Evolutionary conservation across 1,140 invertebrate genomes (phyloP), one percentile per base, ranked within the genome.

Genomic region (Periplaneta americana): DNA sequence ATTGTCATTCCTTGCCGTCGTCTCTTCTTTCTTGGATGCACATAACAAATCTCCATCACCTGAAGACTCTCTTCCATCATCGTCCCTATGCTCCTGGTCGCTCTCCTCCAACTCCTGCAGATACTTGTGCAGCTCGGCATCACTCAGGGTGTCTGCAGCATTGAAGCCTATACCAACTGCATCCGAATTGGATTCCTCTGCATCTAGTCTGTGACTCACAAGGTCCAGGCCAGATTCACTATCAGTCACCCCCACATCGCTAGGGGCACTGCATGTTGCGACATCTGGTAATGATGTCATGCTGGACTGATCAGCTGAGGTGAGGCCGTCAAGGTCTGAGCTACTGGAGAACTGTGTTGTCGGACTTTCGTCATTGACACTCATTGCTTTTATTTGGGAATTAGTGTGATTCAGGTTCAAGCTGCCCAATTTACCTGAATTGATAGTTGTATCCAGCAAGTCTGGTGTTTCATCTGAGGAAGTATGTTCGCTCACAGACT

Each of bases 121-220:
- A 86, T 92, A 91, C 48, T 90, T 88, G 75, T 88, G 89, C n/a
- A 93, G 84, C 84, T 92, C 91, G 74, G 88, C 88, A 80, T 92
- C 92, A 48, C 89, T 90, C 66, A 92, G 84, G 82, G 91, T 88
- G 17, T 88, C 85, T 36, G 89, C 88, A 66, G 86, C 85, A 81
- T 86, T 85, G 84, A 90, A 90, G 10, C 85, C 81, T 66, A 66
- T n/a, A 28, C 28, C n/a, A 66, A 1, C 22, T 28, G n/a, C 11
- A 66, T 28, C 48, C 48, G 28, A 2, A 28, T 66, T 66, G n/a
- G n/a, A n/a, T 11, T 66, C 22, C 22, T 66, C 10, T 66, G n/a
- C 11, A n/a, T 66, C 48, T 28, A 11, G 6, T 28, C 28, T 66
- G 28, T 28, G 22, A 5, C n/a, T 66, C 22, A 28, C 48, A 66